A percentile compares a stretch with the other conserved stretches of the same genome.
Evolutionary conservation across 2,888 invertebrate species (phyloP).

Genomic region (Temnothorax rugatulus): DNA sequence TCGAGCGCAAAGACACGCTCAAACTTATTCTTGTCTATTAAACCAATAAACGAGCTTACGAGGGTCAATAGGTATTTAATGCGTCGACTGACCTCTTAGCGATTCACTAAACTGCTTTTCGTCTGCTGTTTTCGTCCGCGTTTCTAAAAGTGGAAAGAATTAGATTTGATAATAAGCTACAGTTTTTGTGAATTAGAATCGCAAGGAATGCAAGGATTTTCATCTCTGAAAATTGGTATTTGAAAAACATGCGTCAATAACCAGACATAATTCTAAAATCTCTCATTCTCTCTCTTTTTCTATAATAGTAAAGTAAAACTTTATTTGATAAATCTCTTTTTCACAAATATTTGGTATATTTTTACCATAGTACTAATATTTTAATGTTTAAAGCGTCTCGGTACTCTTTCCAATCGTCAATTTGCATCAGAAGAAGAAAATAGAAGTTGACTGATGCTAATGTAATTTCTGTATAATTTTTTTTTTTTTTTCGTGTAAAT

Average conservation of each 20-base stretch:
- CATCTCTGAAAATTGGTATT: not conserved
- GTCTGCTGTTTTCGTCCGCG: not conserved
- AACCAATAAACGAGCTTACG: constrained; percentile 67
- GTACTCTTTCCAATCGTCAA: not conserved
- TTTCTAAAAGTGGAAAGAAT: not conserved
- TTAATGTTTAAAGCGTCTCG: not conserved
- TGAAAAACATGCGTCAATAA: not conserved
- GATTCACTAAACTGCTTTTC: constrained; percentile 61
- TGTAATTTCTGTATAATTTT: not conserved
- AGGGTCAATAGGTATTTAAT: constrained; percentile 71
- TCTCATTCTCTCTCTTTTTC: too few relatives aligned
- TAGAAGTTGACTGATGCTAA: not conserved
- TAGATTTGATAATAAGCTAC: not conserved
- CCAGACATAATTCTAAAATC: not conserved
- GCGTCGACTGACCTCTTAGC: constrained; percentile 61
- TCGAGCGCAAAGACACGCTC: constrained; percentile 34
- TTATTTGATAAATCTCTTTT: not conserved
- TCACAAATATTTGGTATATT: not conserved
- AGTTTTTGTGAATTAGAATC: not conserved
- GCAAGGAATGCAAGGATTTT: not conserved
- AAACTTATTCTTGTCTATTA: constrained; percentile 63
- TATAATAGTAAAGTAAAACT: not conserved
- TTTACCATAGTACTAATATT: not conserved
- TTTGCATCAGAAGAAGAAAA: not conserved
- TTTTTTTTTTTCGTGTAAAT: not conserved